Evolutionary conservation across 2,888 invertebrate species (phyloP).

Genomic region (Orthosia cruda): DNA sequence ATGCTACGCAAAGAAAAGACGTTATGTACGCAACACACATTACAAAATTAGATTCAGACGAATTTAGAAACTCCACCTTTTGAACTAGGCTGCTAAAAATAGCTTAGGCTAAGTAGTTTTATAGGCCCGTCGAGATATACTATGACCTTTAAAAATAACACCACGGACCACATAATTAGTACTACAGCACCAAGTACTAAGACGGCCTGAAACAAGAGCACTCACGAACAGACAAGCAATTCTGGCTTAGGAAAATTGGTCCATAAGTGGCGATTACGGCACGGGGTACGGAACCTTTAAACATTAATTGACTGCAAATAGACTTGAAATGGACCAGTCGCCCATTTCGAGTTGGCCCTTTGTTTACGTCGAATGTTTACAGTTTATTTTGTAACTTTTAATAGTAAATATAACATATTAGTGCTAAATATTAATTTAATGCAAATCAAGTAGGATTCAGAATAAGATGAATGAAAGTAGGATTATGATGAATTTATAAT

Average conservation of each 20-base stretch:
- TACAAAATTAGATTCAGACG: too few species aligned
- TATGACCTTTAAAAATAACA: background rate
- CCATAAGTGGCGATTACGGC: too few species aligned
- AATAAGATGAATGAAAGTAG: background rate
- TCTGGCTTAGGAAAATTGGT: background rate
- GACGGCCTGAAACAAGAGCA: background rate
- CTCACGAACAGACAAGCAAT: background rate
- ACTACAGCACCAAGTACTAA: too few species aligned
- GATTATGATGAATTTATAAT: slow-evolving; percentile 12
- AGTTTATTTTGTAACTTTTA: background rate
- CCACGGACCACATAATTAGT: too few species aligned
- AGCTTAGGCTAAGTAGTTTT: background rate
- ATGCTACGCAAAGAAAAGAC: too few species aligned
- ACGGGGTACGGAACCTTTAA: background rate
- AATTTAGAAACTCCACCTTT: too few species aligned
- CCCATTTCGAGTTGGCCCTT: background rate
- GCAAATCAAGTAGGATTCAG: background rate
- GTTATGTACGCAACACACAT: too few species aligned
- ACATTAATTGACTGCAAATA: background rate
- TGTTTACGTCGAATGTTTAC: background rate
- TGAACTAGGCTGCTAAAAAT: background rate
- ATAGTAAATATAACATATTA: too few species aligned
- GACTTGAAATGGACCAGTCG: background rate
- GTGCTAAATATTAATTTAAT: background rate
- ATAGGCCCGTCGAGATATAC: background rate